Evolutionary conservation across 2,888 invertebrate genomes (phyloP).

Genomic region (Drosophila siamana): DNA sequence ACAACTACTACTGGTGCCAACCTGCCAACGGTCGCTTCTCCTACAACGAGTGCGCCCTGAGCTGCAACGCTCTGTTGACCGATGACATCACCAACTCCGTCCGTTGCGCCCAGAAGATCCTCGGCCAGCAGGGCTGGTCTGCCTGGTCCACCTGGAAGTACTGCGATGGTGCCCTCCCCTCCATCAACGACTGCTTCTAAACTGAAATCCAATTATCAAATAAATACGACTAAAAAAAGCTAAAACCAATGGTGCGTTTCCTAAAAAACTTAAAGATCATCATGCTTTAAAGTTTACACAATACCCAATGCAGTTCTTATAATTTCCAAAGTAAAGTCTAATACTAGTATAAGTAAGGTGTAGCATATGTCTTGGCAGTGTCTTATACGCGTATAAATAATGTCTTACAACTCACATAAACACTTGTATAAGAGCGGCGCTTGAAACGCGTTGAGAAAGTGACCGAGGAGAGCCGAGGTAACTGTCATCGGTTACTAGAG

Average conservation of each 20-base stretch:
- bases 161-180: slow-evolving; percentile 60
- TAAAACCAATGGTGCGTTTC: not conserved
- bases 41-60: slow-evolving; percentile 70
- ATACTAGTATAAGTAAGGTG: not conserved
- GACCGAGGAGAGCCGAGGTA: slow-evolving; percentile 35
- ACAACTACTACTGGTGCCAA: slow-evolving; percentile 81
- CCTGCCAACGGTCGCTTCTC: slow-evolving; percentile 62
- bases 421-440: slow-evolving; percentile 14
- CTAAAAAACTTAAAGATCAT: not conserved
- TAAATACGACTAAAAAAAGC: slow-evolving; percentile 17
- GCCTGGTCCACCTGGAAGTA: slow-evolving; percentile 73
- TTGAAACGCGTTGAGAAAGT: slow-evolving; percentile 49
- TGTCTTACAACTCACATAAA: not conserved
- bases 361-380: slow-evolving; percentile 13
- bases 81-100: slow-evolving; percentile 71
- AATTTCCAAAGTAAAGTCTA: not conserved
- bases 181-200: slow-evolving; percentile 61
- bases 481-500: slow-evolving; percentile 35
- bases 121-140: slow-evolving; percentile 68
- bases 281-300: not conserved
- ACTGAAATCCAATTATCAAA: slow-evolving; percentile 17
- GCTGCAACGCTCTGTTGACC: slow-evolving; percentile 71
- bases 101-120: slow-evolving; percentile 70
- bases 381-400: slow-evolving; percentile 30
- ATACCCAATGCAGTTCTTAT: not conserved